Evolutionary conservation across 2,797 vertebrate genomes (phyloP).

Genomic region (Schizopygopsis malacanthus): DNA sequence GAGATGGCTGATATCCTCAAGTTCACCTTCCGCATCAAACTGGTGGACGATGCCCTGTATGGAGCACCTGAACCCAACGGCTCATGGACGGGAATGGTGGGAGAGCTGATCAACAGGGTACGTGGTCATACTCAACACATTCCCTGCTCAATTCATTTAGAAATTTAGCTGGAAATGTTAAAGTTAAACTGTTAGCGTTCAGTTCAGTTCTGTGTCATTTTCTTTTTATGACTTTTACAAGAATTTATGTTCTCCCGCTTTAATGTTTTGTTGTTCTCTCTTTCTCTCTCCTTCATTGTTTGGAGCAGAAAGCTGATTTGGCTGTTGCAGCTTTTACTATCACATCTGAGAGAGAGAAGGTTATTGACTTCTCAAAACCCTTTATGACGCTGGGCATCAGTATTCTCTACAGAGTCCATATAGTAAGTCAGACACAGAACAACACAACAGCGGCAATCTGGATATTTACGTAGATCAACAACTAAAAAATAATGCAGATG

Average conservation of each 20-base stretch:
- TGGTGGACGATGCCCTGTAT: slow-evolving; percentile 90
- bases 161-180: too few species aligned
- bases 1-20: slow-evolving; percentile 86
- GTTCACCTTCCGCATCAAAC: slow-evolving; percentile 87
- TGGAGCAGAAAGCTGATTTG: slow-evolving; percentile 90
- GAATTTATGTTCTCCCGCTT: not conserved
- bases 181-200: not conserved
- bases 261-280: not conserved
- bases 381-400: slow-evolving; percentile 97
- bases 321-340: slow-evolving; percentile 94
- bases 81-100: slow-evolving; percentile 94
- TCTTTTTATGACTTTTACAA: slow-evolving; percentile 24
- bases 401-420: slow-evolving; percentile 93
- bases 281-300: slow-evolving; percentile 55
- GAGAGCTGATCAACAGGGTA: slow-evolving; percentile 93
- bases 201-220: not conserved
- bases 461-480: not conserved
- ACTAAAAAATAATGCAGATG: not conserved
- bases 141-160: not conserved
- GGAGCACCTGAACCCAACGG: slow-evolving; percentile 90
- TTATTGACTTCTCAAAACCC: slow-evolving; percentile 91
- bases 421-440: slow-evolving; percentile 76
- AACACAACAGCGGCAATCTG: slow-evolving; percentile 14
- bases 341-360: slow-evolving; percentile 93
- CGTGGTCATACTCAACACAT: slow-evolving; percentile 25